Evolutionary conservation across 2,888 invertebrate genomes (phyloP), one percentile per base, ranked within the genome.

Genomic region (Tineola bisselliella): DNA sequence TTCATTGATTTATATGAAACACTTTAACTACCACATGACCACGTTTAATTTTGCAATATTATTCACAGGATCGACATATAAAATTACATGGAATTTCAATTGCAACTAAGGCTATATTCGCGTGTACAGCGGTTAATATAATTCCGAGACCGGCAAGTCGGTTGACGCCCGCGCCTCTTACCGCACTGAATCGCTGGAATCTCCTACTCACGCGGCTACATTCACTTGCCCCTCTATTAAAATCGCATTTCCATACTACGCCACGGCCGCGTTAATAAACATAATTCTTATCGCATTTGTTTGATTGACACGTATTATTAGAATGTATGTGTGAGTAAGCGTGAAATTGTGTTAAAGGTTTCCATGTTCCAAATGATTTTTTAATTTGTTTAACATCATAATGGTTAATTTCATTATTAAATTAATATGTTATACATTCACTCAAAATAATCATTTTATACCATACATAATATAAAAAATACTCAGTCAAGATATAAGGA

Each of bases 151-250:
- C 75, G 77, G 77, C 77, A 68, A 75, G 73, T 74, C 76, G 67
- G 63, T 66, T 77, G 80, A 77, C 84, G 82, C 82, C 76, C 80
- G 83, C 84, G 84, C 82, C 80, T 80, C 77, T 80, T 74, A 72
- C 76, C 72, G 62, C 62, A 72, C 72, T 73, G 72, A 70, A 66
- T 64, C 64, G 57, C 61, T 68, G 69, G 72, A 44, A 70, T 71
- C 75, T 74, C 71, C 72, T 72, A 77, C 75, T 76, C 80, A 70
- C 72, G 73, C 77, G 76, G 70, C 60, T 48, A 60, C 60, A 60
- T 60, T 60, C 60, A 48, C 60, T 44, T 44, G 43, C 60, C 44
- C 60, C 48, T 17, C 48, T 48, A 44, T 44, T n/a, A 12, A 13
- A 48, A 48, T 15, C 54, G n/a, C 54, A 25, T 54, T 54, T 54